Evolutionary conservation across 2,113 vertebrate genomes (phyloP).

Genomic region (Hucho hucho): DNA sequence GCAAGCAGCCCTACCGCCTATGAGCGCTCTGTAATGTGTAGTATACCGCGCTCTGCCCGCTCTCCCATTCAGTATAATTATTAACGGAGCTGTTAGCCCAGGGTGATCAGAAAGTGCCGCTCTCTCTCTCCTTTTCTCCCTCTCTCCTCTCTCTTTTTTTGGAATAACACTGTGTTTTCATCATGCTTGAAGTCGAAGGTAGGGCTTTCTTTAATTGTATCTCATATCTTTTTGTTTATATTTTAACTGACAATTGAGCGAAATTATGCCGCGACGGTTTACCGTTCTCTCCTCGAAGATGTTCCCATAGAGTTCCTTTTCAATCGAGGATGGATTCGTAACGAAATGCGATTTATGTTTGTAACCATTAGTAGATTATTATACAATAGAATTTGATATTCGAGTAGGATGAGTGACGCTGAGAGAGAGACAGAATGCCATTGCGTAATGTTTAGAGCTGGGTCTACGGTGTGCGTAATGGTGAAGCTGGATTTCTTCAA

Average conservation of each 20-base stretch:
- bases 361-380: too few relatives aligned
- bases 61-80: constrained; percentile 65
- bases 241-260: background rate
- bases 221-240: background rate
- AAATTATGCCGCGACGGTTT: background rate
- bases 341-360: too few relatives aligned
- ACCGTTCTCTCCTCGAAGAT: background rate
- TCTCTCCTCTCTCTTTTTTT: constrained; percentile 12
- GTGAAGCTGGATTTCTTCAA: constrained; percentile 52
- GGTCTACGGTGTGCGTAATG: constrained; percentile 41
- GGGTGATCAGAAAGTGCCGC: constrained; percentile 35
- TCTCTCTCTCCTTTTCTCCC: constrained; percentile 18
- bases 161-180: constrained; percentile 74
- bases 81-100: constrained; percentile 43
- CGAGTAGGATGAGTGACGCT: too few relatives aligned
- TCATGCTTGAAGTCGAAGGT: constrained; percentile 78
- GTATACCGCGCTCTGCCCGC: constrained; percentile 37
- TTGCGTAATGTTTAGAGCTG: constrained; percentile 52
- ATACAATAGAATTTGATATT: too few relatives aligned
- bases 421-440: background rate
- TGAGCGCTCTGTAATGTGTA: constrained; percentile 32
- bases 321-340: too few relatives aligned
- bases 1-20: constrained; percentile 58
- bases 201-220: constrained; percentile 25
- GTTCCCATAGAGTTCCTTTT: background rate